Base-by-base conservation (phyloP, 2,797 vertebrate genomes). In the Sphenodon punctatus region DNA sequence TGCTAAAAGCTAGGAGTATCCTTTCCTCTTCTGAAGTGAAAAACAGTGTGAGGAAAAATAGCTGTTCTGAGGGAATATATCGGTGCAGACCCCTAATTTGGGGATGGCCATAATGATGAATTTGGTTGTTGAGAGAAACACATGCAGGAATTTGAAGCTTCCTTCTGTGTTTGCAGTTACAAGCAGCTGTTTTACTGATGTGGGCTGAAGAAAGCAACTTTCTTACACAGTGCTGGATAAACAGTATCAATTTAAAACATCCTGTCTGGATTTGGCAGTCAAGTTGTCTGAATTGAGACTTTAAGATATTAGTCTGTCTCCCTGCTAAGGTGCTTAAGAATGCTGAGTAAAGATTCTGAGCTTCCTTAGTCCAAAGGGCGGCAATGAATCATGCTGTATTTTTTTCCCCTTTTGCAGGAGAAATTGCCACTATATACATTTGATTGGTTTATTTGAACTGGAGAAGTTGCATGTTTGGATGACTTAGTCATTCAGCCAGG, bases 251-350 rank as follows among this genome's bases (percentile, higher is more conserved):
- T 56, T 56, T 38, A 14, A 45, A 43, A 10, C 11, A 38, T 27
- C 64, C n/a, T 17, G 2, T 23, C 43, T 2, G 12, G 19, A 56
- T 7, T 4, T 2, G 64, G 42, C 19, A 1, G 1, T 14, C 7
- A 1, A 5, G 45, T n/a, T n/a, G n/a, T n/a, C n/a, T n/a, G n/a
- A n/a, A 2, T 3, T 1, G 20, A 22, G 19, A 2, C 22, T 13
- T 11, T 1, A 3, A 2, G 30, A 25, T 12, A 3, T 7, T 0
- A 22, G 15, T n/a, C 12, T n/a, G 14, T 16, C 10, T 36, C 55
- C 30, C 19, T 7, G 55, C 19, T 22, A 36, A 58, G 32, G 19
- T 36, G 13, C 32, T 58, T 14, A 10, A 48, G 34, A 30, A 19
- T 20, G 58, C 48, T 16, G 48, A 32, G 1, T 1, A 1, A 39